Evolutionary conservation across 2,797 vertebrate genomes (phyloP).

Genomic region (Pantherophis vulpinus): DNA sequence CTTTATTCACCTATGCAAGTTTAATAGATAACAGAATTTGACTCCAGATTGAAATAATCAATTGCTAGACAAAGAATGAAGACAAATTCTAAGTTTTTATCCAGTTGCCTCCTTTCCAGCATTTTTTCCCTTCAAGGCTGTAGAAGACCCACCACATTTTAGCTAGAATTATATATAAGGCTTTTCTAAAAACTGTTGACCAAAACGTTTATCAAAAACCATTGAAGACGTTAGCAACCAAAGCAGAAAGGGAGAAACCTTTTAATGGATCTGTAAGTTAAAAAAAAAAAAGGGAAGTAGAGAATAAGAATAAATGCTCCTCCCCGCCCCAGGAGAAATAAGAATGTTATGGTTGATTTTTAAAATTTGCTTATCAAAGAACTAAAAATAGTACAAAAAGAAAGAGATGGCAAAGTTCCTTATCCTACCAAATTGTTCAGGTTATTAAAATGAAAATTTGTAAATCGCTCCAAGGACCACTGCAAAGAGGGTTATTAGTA

Average conservation of each 20-base stretch:
- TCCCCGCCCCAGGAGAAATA: neutral
- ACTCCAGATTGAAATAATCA: neutral
- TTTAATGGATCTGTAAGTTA: neutral
- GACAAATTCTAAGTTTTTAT: neutral
- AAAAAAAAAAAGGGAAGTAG: neutral
- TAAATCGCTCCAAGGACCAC: neutral
- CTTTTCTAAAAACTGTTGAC: neutral
- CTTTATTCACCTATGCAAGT: neutral
- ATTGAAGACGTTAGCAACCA: neutral
- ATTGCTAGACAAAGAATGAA: neutral
- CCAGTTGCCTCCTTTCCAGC: neutral
- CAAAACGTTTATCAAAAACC: neutral
- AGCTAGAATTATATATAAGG: neutral
- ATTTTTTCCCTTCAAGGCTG: neutral
- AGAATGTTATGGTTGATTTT: neutral
- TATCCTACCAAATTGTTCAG: neutral
- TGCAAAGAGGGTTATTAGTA: neutral
- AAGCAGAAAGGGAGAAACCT: neutral
- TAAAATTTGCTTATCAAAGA: neutral
- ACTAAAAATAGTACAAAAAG: neutral
- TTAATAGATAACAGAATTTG: neutral
- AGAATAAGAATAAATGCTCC: neutral
- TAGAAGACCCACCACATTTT: neutral
- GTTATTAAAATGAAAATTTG: neutral
- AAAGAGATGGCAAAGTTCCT: neutral